These are phyloP conservation scores for Sitophilus oryzae DNA, from an alignment of 1,140 invertebrate species.

Conservation along the genomic window DNA sequence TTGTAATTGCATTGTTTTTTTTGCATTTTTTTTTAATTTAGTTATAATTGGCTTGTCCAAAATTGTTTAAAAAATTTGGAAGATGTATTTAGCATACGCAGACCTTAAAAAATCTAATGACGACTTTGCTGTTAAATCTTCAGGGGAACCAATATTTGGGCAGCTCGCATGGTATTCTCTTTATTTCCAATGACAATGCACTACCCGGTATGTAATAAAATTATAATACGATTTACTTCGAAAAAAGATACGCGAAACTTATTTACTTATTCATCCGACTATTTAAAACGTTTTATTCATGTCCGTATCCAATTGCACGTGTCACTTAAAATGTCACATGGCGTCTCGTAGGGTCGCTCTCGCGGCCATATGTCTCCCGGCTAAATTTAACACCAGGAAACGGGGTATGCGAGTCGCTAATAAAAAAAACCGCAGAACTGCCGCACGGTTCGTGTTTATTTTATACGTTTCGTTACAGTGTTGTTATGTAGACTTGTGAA, in stretches of 20 bases:
- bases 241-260: background rate
- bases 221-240: background rate
- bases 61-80: too few relatives aligned
- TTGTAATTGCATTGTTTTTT: too few relatives aligned
- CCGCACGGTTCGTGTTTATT: background rate
- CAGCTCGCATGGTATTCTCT: too few relatives aligned
- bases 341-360: conserved; percentile 4
- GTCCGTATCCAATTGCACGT: conserved; percentile 2
- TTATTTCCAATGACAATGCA: too few relatives aligned
- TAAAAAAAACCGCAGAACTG: conserved; percentile 3
- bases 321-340: conserved; percentile 9
- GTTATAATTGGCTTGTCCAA: too few relatives aligned
- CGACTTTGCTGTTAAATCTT: too few relatives aligned
- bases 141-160: too few relatives aligned
- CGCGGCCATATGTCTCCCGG: conserved; percentile 1
- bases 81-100: too few relatives aligned
- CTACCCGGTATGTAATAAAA: background rate
- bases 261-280: background rate
- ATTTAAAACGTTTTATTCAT: conserved; percentile 1
- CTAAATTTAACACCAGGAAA: conserved; percentile 9
- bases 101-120: too few relatives aligned
- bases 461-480: background rate
- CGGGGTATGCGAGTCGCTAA: background rate
- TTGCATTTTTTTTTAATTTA: too few relatives aligned
- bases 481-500: conserved; percentile 4